phyloP scores from a whole-genome alignment of 2,797 vertebrate genomes.

The Nyctalus aviator region DNA sequence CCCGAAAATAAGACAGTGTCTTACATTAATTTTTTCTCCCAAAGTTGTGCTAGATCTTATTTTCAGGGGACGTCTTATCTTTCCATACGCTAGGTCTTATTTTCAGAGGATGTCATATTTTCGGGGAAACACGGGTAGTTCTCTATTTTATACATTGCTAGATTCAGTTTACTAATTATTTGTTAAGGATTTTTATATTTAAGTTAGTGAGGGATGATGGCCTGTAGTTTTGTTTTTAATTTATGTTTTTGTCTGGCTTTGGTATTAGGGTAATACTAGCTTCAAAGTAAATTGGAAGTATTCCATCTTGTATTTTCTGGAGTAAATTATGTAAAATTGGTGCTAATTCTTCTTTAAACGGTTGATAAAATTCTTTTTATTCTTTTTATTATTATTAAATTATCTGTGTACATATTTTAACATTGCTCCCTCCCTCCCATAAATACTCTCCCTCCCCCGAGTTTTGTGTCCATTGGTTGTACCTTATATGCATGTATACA shows the following conservation, averaged over 20 bases:
- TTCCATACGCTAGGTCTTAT: too few species aligned
- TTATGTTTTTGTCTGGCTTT: neutral
- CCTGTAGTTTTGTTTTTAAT: neutral
- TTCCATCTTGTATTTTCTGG: neutral
- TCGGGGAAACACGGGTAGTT: neutral
- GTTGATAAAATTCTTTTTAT: neutral
- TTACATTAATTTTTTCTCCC: too few species aligned
- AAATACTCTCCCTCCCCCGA: too few species aligned
- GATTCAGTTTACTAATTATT: neutral
- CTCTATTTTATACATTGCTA: neutral
- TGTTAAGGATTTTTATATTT: neutral
- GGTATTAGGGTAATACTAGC: neutral
- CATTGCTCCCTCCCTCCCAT: too few species aligned
- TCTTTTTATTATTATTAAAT: too few species aligned
- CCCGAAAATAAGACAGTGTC: too few species aligned
- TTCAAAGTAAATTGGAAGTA: neutral
- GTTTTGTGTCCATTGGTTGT: too few species aligned
- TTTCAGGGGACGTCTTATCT: too few species aligned
- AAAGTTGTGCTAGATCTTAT: too few species aligned
- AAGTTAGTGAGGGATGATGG: conserved; percentile 4
- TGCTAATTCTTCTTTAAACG: conserved; percentile 1
- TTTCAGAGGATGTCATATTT: too few species aligned
- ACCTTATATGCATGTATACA: too few species aligned
- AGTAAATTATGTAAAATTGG: neutral
- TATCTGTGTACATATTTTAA: too few species aligned